phyloP scores from a whole-genome alignment of 2,888 invertebrate species.

The Chaitophorus viminalis region DNA sequence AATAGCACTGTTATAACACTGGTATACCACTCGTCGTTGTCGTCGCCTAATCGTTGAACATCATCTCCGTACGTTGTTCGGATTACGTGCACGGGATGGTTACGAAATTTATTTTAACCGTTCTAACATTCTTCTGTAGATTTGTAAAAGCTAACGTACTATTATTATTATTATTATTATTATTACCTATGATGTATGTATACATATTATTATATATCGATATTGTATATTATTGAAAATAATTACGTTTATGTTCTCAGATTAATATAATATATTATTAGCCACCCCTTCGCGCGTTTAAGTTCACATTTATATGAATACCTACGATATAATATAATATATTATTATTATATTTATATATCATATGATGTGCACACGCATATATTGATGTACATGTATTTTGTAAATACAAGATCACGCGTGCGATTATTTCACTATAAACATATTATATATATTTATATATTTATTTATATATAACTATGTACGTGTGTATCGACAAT shows the following conservation, averaged over 20 bases:
- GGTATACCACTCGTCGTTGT: no score
- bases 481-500: constrained; percentile 1
- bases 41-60: neutral
- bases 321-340: neutral
- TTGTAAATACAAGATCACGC: constrained; percentile 14
- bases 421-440: neutral
- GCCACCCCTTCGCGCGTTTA: neutral
- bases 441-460: constrained; percentile 5
- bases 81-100: neutral
- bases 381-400: neutral
- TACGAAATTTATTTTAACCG: constrained; percentile 1
- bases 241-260: constrained; percentile 44
- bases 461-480: no score
- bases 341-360: neutral
- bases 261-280: constrained; percentile 42
- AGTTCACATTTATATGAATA: neutral
- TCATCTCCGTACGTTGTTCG: neutral
- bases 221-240: constrained; percentile 48
- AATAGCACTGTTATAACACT: no score
- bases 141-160: constrained; percentile 50
- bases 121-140: constrained; percentile 52
- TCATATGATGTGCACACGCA: neutral
- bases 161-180: constrained; percentile 40
- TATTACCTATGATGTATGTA: constrained; percentile 15
- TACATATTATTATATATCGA: constrained; percentile 26